Evolutionary conservation across 1,140 invertebrate species (phyloP).

Genomic region (Drosophila setifemur): DNA sequence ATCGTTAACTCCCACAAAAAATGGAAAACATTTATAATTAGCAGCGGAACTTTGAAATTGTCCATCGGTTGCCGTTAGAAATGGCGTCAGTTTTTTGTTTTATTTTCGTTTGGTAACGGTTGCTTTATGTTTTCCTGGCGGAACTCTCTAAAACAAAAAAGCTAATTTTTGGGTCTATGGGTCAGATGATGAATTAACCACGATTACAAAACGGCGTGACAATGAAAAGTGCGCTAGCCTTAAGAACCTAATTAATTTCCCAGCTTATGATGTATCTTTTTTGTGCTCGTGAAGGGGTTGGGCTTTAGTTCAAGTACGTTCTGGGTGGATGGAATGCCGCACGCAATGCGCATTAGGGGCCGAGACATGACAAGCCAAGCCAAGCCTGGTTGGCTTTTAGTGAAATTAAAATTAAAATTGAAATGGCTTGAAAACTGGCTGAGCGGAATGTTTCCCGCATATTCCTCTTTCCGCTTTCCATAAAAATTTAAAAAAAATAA

Average conservation of each 20-base stretch:
- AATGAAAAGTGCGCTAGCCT: slow-evolving; percentile 25
- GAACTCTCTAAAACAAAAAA: too few relatives aligned
- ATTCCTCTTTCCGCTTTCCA: slow-evolving; percentile 8
- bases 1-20: slow-evolving; percentile 3
- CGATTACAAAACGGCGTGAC: slow-evolving; percentile 65
- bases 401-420: slow-evolving; percentile 66
- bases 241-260: slow-evolving; percentile 59
- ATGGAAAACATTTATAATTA: slow-evolving; percentile 15
- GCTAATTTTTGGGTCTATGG: slow-evolving; percentile 64
- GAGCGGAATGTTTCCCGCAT: slow-evolving; percentile 27
- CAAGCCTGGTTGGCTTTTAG: slow-evolving; percentile 50
- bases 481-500: neutral
- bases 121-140: neutral
- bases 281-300: slow-evolving; percentile 10
- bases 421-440: slow-evolving; percentile 19
- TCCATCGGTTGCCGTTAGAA: slow-evolving; percentile 4
- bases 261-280: slow-evolving; percentile 25
- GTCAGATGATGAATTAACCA: slow-evolving; percentile 66
- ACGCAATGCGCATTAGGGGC: slow-evolving; percentile 58
- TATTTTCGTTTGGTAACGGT: too few relatives aligned
- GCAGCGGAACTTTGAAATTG: slow-evolving; percentile 27
- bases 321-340: slow-evolving; percentile 39
- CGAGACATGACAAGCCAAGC: slow-evolving; percentile 35
- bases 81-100: slow-evolving; percentile 16
- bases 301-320: slow-evolving; percentile 23